Base-by-base conservation (phyloP, 2,797 vertebrate species). In the Sebastes alutus region DNA sequence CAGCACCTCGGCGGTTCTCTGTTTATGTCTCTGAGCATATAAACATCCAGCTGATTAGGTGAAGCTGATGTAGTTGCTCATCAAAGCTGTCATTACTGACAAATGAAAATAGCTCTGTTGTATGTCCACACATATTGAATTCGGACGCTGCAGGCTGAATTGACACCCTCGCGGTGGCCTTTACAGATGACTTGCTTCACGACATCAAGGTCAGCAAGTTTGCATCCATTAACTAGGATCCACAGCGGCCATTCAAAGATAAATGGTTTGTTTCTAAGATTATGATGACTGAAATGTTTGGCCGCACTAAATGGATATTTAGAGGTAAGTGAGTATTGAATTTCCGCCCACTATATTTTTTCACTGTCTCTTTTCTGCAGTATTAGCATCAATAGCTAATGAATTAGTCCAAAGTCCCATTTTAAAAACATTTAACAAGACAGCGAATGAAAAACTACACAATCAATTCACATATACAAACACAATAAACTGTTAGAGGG, bases 111-210 rank as follows among this genome's bases (percentile, higher is more conserved):
- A 59, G 30, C 49, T 63, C 52, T 52, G 67, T 75, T 25, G 3
- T 42, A 56, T 56, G 76, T 85, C 73, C 67, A 67, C 71, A 69
- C 52, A 76, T 56, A 73, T 33, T 38, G 52, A 74, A 68, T 73
- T 20, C 3, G 5, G 67, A 58, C 75, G 49, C 66, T 80, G 66
- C 74, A 16, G 71, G 76, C 76, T 70, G 33, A 70, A 52, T 14
- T 59, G 66, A 87, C 59, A 32, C 30, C 62, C 23, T 68, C 66
- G 27, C 23, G 16, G 46, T 33, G 13, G 35, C 72, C 64, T 86
- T 90, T 75, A 81, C 77, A 72, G 80, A 90, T 77, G 66, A 81
- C 63, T 87, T 78, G n/a, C 29, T 75, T 81, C 63, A 59, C 83
- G 81, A 86, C 84, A 83, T 72, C 22, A 78, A 88, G 78, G 77